Evolutionary conservation across 2,888 invertebrate species (phyloP).

Genomic region (Gisinianus flammeolus): DNA sequence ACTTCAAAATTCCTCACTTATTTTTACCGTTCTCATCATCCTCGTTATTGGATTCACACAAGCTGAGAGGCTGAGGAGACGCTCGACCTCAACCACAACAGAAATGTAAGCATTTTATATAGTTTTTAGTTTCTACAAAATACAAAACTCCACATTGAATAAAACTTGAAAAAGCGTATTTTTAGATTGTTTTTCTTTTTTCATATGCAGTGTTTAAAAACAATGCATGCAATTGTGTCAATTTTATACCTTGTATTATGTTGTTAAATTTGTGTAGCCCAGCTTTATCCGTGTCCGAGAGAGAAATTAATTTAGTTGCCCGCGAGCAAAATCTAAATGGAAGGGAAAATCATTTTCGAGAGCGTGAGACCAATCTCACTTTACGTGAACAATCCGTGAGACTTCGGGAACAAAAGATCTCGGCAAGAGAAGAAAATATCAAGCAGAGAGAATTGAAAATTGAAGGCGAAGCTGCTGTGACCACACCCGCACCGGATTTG

Average conservation of each 20-base stretch:
- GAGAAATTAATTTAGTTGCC: slow-evolving; percentile 23
- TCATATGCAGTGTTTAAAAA: too few species aligned
- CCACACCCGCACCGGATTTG: slow-evolving; percentile 41
- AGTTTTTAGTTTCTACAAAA: too few species aligned
- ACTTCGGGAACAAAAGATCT: slow-evolving; percentile 15
- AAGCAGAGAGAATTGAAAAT: not conserved
- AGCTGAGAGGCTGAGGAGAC: slow-evolving; percentile 13
- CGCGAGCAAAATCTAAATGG: slow-evolving; percentile 22
- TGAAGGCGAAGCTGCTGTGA: not conserved
- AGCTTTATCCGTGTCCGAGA: slow-evolving; percentile 1
- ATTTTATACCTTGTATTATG: not conserved
- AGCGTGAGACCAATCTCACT: slow-evolving; percentile 31
- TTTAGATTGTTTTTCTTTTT: too few species aligned
- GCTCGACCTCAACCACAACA: not conserved
- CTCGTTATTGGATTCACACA: not conserved
- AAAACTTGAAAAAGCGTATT: too few species aligned
- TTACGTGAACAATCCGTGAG: slow-evolving; percentile 19
- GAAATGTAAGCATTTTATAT: not conserved
- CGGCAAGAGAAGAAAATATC: slow-evolving; percentile 28
- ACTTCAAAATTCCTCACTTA: not conserved
- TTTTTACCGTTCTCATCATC: not conserved
- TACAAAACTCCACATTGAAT: too few species aligned
- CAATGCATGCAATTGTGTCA: too few species aligned
- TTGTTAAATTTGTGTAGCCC: slow-evolving; percentile 59
- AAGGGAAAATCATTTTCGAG: slow-evolving; percentile 16